A percentile compares a stretch with the other conserved stretches of the same genome.
phyloP scores from a whole-genome alignment of 2,888 invertebrate genomes.

The Drosophila vallismaia region DNA sequence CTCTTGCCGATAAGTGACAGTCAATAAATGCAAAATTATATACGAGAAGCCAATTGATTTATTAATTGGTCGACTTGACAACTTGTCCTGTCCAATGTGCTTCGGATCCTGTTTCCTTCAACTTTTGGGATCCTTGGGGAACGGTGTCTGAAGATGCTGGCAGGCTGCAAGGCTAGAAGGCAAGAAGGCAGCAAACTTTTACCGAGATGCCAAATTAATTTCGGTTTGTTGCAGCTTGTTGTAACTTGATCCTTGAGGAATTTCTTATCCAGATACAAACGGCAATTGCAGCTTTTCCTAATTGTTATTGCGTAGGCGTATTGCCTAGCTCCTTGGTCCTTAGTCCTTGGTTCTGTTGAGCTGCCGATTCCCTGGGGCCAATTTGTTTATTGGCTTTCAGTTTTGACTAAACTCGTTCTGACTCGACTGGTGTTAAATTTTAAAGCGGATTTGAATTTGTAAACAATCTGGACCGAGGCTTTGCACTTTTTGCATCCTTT shows the following conservation, averaged over 20 bases:
- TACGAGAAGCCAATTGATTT: slow-evolving; percentile 64
- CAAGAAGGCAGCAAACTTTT: slow-evolving; percentile 4
- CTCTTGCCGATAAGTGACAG: slow-evolving; percentile 44
- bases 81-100: slow-evolving; percentile 35
- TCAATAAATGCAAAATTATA: slow-evolving; percentile 60
- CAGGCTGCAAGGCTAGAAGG: slow-evolving; percentile 14
- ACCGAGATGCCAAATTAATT: slow-evolving; percentile 66
- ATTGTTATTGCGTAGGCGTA: slow-evolving; percentile 70
- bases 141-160: slow-evolving; percentile 20
- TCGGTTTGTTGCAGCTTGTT: slow-evolving; percentile 59
- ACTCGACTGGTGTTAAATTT: slow-evolving; percentile 52
- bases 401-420: slow-evolving; percentile 31
- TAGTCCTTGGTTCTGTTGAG: slow-evolving; percentile 16
- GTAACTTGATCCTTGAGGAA: slow-evolving; percentile 61
- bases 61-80: slow-evolving; percentile 69
- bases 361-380: slow-evolving; percentile 55
- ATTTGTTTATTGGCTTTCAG: slow-evolving; percentile 68
- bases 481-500: slow-evolving; percentile 18
- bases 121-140: slow-evolving; percentile 5
- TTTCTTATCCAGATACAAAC: slow-evolving; percentile 46
- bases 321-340: neutral
- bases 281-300: slow-evolving; percentile 54
- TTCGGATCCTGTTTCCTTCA: slow-evolving; percentile 12
- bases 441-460: slow-evolving; percentile 47
- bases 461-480: slow-evolving; percentile 13